A percentile compares a stretch with the other conserved stretches of the same genome.
phyloP scores from a whole-genome alignment of 2,797 vertebrate species.

The Austrolebias charrua region DNA sequence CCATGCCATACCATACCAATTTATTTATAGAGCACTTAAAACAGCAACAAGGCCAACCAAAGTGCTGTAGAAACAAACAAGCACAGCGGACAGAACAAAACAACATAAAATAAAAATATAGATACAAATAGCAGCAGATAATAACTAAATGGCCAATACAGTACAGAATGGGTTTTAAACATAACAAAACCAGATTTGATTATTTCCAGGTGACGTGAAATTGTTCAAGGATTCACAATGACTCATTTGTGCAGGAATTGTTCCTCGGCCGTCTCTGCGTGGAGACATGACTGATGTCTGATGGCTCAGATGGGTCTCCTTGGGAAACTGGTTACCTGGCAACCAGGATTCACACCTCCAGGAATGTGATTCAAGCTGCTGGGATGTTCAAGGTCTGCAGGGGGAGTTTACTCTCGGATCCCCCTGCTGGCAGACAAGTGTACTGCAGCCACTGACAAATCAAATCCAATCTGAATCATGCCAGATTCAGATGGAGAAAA shows the following conservation, averaged over 20 bases:
- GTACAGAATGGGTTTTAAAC: no score
- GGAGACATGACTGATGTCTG: conserved; percentile 27
- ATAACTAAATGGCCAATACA: no score
- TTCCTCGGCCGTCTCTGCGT: conserved; percentile 30
- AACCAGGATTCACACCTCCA: conserved; percentile 76
- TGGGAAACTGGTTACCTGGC: conserved; percentile 79
- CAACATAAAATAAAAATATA: no score
- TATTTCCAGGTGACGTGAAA: neutral
- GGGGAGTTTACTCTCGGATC: conserved; percentile 43
- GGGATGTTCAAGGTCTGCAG: conserved; percentile 43
- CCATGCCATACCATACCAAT: no score
- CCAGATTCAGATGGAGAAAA: conserved; percentile 5
- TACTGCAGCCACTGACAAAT: conserved; percentile 41
- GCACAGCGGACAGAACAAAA: no score
- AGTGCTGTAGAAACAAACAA: no score
- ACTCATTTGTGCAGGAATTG: conserved; percentile 30
- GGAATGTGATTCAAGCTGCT: conserved; percentile 63
- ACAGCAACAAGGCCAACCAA: no score
- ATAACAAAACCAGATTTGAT: no score
- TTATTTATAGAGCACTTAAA: no score
- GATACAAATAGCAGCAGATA: no score
- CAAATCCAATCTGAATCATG: conserved; percentile 3
- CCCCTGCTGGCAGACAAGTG: conserved; percentile 56
- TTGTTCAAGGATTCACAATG: conserved; percentile 15
- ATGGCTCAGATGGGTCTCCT: conserved; percentile 59